These are phyloP conservation scores for Aphelenchoides besseyi DNA, from an alignment of 1,140 invertebrate genomes.

Conservation along the genomic window DNA sequence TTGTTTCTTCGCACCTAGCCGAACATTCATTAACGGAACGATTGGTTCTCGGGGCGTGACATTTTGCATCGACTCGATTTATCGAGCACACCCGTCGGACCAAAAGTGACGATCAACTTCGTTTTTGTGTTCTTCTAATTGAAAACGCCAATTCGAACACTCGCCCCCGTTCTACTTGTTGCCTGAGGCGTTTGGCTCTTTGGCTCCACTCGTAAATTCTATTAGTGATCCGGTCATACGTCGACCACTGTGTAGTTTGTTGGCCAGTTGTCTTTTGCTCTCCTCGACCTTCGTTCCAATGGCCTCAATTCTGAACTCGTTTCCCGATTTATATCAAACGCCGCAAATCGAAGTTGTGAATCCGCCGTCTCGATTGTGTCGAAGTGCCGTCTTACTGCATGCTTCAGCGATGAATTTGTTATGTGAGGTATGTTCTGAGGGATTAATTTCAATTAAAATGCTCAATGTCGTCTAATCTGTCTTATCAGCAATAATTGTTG, in stretches of 20 bases:
- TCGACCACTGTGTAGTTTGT: neutral
- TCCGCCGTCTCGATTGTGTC: neutral
- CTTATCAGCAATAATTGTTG: neutral
- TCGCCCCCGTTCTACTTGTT: neutral
- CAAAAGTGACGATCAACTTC: too few relatives aligned
- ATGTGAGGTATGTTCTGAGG: constrained; percentile 13
- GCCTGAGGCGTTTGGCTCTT: neutral
- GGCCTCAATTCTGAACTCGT: constrained; percentile 9
- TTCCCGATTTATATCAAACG: neutral
- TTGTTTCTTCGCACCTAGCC: too few relatives aligned
- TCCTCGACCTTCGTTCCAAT: neutral
- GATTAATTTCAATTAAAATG: too few relatives aligned
- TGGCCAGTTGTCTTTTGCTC: neutral
- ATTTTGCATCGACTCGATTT: too few relatives aligned
- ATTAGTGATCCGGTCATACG: neutral
- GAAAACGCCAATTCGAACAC: neutral
- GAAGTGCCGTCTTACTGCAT: constrained; percentile 5
- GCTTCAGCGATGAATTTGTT: constrained; percentile 8
- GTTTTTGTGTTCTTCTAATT: neutral
- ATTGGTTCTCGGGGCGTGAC: too few relatives aligned
- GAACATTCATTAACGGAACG: too few relatives aligned
- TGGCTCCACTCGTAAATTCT: neutral
- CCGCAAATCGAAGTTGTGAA: neutral
- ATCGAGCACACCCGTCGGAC: too few relatives aligned
- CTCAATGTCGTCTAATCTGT: too few relatives aligned